Evolutionary conservation across 2,888 invertebrate species (phyloP).

Genomic region (Aporophyla nigra): DNA sequence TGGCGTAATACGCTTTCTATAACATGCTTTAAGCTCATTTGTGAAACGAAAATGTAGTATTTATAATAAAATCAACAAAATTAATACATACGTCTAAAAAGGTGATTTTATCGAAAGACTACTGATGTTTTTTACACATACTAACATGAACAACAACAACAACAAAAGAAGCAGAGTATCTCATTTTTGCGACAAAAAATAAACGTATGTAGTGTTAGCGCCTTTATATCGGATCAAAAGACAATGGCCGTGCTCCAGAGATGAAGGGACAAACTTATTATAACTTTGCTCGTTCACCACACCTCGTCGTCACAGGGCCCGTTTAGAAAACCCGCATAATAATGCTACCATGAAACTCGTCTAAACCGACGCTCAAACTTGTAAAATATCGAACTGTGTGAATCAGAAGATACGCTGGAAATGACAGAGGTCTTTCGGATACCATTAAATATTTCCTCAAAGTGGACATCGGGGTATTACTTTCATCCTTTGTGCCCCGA

Average conservation of each 20-base stretch:
- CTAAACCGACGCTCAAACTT: constrained; percentile 79
- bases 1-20: constrained; percentile 39
- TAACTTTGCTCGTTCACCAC: constrained; percentile 87
- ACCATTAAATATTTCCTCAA: constrained; percentile 73
- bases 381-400: constrained; percentile 80
- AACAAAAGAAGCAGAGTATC: constrained; percentile 33
- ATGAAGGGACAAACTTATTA: constrained; percentile 86
- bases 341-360: constrained; percentile 78
- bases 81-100: background rate
- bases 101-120: constrained; percentile 20
- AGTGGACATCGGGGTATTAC: constrained; percentile 71
- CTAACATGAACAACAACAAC: constrained; percentile 33
- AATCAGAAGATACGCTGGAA: constrained; percentile 76
- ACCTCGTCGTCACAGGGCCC: constrained; percentile 80
- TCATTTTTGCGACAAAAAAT: constrained; percentile 42
- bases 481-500: constrained; percentile 50
- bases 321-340: constrained; percentile 84
- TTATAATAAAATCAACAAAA: constrained; percentile 11
- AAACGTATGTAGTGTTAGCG: constrained; percentile 63
- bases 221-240: constrained; percentile 80
- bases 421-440: constrained; percentile 77
- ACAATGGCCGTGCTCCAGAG: constrained; percentile 78
- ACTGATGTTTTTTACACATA: constrained; percentile 13
- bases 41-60: constrained; percentile 11
- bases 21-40: constrained; percentile 30